phyloP scores from a whole-genome alignment of 1,140 invertebrate genomes.

The Leptinotarsa defecta region DNA sequence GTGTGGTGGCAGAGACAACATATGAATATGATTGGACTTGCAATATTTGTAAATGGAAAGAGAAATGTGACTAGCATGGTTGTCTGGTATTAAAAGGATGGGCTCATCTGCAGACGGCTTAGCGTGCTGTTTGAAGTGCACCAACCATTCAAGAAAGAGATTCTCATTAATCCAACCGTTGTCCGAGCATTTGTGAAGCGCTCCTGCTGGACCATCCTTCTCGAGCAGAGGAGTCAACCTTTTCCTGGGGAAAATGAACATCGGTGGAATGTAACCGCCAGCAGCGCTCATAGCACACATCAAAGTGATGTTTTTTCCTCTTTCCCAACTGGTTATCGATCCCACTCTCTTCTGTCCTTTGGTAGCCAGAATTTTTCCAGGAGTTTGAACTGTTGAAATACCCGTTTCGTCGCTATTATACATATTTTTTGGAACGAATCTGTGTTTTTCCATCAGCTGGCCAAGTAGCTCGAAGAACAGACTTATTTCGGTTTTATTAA shows the following conservation, averaged over 20 bases:
- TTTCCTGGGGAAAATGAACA: slow-evolving; percentile 36
- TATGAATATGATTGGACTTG: slow-evolving; percentile 42
- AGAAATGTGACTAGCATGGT: slow-evolving; percentile 39
- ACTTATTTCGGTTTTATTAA: too few species aligned
- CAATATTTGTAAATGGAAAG: slow-evolving; percentile 42
- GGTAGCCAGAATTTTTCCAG: slow-evolving; percentile 19
- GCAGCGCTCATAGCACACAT: slow-evolving; percentile 22
- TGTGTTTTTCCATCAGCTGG: too few species aligned
- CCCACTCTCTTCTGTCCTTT: slow-evolving; percentile 28
- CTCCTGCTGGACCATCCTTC: slow-evolving; percentile 47
- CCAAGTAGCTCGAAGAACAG: too few species aligned
- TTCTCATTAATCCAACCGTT: slow-evolving; percentile 49
- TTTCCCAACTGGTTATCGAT: too few species aligned
- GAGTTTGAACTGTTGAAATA: slow-evolving; percentile 22
- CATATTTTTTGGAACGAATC: too few species aligned
- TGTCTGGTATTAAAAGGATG: slow-evolving; percentile 48
- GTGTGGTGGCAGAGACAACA: slow-evolving; percentile 37
- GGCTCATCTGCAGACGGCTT: slow-evolving; percentile 44
- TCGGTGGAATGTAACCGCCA: slow-evolving; percentile 29
- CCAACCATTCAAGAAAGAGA: slow-evolving; percentile 32
- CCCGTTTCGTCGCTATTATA: slow-evolving; percentile 24
- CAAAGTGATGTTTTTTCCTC: slow-evolving; percentile 30
- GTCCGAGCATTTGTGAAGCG: slow-evolving; percentile 43
- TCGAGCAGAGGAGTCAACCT: slow-evolving; percentile 28
- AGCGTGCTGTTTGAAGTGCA: slow-evolving; percentile 29